Evolutionary conservation across 2,113 vertebrate species (phyloP).

Genomic region (Mus spicilegus): DNA sequence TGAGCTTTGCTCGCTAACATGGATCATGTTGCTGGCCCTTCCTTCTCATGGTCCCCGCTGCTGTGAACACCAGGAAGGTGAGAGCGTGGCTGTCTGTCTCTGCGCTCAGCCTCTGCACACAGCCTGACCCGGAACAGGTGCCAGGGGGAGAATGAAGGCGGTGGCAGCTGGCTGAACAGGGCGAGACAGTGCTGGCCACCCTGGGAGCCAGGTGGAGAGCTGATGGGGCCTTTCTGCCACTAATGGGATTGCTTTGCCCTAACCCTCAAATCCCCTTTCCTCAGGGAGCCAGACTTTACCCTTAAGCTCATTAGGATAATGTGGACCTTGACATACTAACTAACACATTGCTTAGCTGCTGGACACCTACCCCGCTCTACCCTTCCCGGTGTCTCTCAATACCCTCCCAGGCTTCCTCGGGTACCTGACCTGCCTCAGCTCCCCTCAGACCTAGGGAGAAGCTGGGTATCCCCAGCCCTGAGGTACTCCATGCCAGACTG

Average conservation of each 20-base stretch:
- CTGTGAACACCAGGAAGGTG: not conserved
- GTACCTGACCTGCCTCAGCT: not conserved
- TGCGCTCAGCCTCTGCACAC: not conserved
- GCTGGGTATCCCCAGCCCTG: not conserved
- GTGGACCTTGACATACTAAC: constrained; percentile 31
- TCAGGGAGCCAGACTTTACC: not conserved
- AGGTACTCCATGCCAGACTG: not conserved
- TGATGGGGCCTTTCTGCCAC: not conserved
- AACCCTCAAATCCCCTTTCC: constrained; percentile 55
- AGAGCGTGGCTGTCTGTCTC: not conserved
- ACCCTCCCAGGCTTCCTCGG: not conserved
- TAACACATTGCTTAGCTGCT: not conserved
- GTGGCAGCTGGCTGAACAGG: not conserved
- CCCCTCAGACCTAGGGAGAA: not conserved
- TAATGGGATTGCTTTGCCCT: constrained; percentile 57
- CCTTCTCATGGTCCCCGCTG: not conserved
- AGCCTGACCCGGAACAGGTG: not conserved
- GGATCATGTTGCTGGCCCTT: fast-evolving
- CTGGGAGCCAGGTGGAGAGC: not conserved
- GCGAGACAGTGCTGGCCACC: not conserved
- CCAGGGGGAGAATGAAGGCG: not conserved
- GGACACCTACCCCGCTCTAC: fast-evolving
- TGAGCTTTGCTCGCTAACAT: not conserved
- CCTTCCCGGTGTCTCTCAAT: not conserved
- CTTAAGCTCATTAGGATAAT: constrained; percentile 47